A percentile compares a stretch with the other conserved stretches of the same genome.
Evolutionary conservation across 1,140 invertebrate species (phyloP).

Genomic region (Vanessa tameamea): DNA sequence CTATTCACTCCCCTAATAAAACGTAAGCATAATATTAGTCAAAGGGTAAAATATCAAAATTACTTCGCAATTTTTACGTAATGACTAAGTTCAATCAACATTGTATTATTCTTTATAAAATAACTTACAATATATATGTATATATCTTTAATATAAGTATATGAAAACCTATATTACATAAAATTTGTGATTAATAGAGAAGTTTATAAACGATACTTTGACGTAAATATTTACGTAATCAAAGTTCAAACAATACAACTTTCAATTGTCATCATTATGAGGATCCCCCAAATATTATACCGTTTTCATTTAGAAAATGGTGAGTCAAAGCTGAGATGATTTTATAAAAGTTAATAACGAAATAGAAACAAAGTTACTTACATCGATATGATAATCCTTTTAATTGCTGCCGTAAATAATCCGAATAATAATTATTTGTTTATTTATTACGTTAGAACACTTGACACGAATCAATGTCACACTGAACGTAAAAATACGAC

Average conservation of each 20-base stretch:
- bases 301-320: not conserved
- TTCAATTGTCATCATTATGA: conserved; percentile 1
- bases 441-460: conserved; percentile 13
- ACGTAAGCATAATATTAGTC: too few species aligned
- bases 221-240: conserved; percentile 6
- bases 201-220: too few species aligned
- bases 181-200: too few species aligned
- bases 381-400: conserved; percentile 17
- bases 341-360: not conserved
- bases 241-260: conserved; percentile 3
- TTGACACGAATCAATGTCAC: conserved; percentile 26
- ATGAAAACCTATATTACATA: too few species aligned
- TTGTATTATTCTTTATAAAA: too few species aligned
- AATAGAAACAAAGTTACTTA: conserved; percentile 12
- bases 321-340: not conserved
- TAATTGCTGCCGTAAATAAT: not conserved
- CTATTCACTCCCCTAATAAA: too few species aligned
- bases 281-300: not conserved
- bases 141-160: not conserved
- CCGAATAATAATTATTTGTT: not conserved
- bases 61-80: too few species aligned
- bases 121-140: too few species aligned
- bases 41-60: too few species aligned
- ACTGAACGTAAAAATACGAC: conserved; percentile 17
- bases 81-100: too few species aligned